A percentile compares a stretch with the other conserved stretches of the same genome.
Evolutionary conservation across 2,113 vertebrate genomes (phyloP).

Genomic region (Xiphophorus maculatus): DNA sequence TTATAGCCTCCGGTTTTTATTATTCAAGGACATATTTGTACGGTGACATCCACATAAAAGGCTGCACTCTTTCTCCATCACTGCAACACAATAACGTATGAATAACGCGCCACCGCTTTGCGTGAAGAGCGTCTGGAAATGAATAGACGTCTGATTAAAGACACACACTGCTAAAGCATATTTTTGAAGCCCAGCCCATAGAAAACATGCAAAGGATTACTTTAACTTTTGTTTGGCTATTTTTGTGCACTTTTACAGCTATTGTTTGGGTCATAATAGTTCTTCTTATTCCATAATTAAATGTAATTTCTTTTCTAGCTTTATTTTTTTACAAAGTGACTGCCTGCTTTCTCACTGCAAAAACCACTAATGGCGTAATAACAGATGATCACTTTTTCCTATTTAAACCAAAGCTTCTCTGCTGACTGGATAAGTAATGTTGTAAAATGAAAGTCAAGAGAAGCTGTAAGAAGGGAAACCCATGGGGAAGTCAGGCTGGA

Average conservation of each 20-base stretch:
- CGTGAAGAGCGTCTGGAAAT: neutral
- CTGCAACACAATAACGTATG: constrained; percentile 17
- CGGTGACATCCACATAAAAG: constrained; percentile 13
- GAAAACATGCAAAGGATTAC: constrained; percentile 8
- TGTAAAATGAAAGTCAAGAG: neutral
- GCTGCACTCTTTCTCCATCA: constrained; percentile 1
- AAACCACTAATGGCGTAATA: constrained; percentile 18
- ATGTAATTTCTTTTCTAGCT: neutral
- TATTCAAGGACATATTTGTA: constrained; percentile 19
- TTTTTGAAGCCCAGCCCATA: constrained; percentile 27
- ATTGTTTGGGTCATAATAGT: neutral
- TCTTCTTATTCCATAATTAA: neutral
- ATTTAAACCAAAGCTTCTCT: neutral
- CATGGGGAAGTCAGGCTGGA: neutral
- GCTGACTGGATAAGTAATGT: neutral
- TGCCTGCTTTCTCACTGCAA: too few relatives aligned
- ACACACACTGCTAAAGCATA: constrained; percentile 18
- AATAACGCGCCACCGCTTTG: constrained; percentile 15
- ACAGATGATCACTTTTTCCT: neutral
- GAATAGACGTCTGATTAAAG: constrained; percentile 6
- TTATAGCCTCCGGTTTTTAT: constrained; percentile 6
- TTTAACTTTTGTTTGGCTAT: neutral
- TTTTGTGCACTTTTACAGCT: constrained; percentile 5
- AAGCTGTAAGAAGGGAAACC: neutral
- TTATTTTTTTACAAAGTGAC: neutral